A percentile compares a stretch with the other conserved stretches of the same genome.
Evolutionary conservation across 2,797 vertebrate species (phyloP).

Genomic region (Delichon dasypus): DNA sequence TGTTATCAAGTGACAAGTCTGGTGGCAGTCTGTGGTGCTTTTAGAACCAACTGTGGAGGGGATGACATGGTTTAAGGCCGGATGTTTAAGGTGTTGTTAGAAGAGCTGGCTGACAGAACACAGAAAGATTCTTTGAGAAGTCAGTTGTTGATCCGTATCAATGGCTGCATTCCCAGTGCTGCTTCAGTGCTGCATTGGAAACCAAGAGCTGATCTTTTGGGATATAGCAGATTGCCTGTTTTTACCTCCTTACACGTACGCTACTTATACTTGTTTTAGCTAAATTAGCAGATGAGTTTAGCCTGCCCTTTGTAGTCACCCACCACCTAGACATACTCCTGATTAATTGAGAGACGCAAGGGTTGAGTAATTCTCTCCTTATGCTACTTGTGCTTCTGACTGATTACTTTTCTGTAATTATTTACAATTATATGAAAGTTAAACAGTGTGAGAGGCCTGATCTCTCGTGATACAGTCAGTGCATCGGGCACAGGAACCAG

Average conservation of each 20-base stretch:
- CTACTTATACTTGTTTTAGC: background rate
- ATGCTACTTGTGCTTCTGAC: background rate
- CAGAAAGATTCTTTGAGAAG: background rate
- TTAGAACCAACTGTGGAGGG: background rate
- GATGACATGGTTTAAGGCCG: fast-evolving
- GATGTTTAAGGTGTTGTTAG: background rate
- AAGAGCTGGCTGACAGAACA: background rate
- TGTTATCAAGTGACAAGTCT: background rate
- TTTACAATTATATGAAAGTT: background rate
- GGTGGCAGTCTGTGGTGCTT: background rate
- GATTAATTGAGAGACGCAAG: background rate
- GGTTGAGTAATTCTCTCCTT: background rate
- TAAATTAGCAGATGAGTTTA: background rate
- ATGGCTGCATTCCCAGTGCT: fast-evolving
- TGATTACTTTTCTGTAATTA: background rate
- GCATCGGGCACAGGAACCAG: background rate
- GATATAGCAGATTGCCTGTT: background rate
- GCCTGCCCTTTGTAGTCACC: background rate
- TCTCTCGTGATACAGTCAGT: background rate
- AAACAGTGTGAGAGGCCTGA: background rate
- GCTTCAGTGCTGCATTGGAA: background rate
- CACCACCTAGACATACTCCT: background rate
- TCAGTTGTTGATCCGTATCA: background rate
- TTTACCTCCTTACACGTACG: background rate
- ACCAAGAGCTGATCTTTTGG: background rate